Base-by-base conservation (phyloP, 30 jellyfish, hydroid and myxozoan genomes). In the Turritopsis dohrnii region DNA sequence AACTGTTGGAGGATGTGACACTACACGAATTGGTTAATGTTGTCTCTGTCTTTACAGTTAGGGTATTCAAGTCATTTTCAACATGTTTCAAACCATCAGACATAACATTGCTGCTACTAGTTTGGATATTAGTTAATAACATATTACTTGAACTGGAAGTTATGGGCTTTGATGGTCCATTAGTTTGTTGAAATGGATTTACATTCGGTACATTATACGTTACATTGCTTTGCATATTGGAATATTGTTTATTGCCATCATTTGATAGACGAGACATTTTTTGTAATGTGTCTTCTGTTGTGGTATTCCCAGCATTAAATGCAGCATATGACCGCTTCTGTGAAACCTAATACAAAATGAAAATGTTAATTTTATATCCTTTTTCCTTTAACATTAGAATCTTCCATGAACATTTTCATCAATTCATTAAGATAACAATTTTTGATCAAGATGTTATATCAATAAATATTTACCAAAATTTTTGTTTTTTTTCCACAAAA, bases 151-250 rank as follows among this genome's bases (percentile, higher is more conserved):
- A 41, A 41, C 60, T 41, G 13, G 60, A 41, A 13, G 60, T 41
- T 3, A 41, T 5, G 60, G 60, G 60, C 60, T 41, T 41, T 41
- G 60, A 41, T 3, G 60, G 60, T 13, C 60, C 60, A 41, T 41
- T 41, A 69, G 77, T n/a, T 69, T 69, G 77, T 69, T 69, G 77
- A 27, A 69, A 69, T 27, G 77, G 77, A 69, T 69, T n/a, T n/a
- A 69, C 77, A 19, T 69, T 69, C 77, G 77, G 77, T 69, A 69
- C 30, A 69, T 23, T n/a, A 23, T 69, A 27, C 17, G 28, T 69
- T n/a, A 69, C 77, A 69, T 69, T 27, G 19, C 19, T n/a, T 21
- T 23, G 30, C 9, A 27, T 23, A 27, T n/a, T 69, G 9, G 28
- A 8, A 69, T 69, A 69, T 21, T 69, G 77, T 27, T 23, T n/a